Conservation (phyloP, 2,888 invertebrate species). For the Eristalinus aeneus region DNA sequence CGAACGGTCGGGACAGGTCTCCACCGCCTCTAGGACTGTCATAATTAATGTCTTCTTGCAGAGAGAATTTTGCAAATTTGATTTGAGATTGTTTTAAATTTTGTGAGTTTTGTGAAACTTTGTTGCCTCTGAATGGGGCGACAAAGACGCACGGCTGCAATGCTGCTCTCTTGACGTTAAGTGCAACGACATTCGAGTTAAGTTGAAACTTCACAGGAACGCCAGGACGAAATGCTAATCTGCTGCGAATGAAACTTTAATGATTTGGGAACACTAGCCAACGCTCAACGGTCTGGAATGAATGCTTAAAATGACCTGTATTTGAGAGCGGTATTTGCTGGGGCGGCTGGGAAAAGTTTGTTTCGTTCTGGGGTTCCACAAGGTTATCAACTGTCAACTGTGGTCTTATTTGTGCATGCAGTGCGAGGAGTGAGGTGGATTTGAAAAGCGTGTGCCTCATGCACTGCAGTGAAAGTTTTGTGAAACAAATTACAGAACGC, state of each 20-base stretch:
- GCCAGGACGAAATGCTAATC: not conserved
- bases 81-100: slow-evolving; percentile 28
- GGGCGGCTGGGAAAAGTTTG: not conserved
- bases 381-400: not conserved
- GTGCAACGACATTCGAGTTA: not conserved
- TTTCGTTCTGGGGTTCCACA: not conserved
- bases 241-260: not conserved
- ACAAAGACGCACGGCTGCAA: not conserved
- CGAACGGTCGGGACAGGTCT: not conserved
- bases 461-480: no score
- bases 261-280: not conserved
- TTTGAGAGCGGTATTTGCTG: not conserved
- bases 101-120: not conserved
- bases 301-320: not conserved
- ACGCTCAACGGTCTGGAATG: not conserved
- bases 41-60: slow-evolving; percentile 63
- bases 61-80: slow-evolving; percentile 42
- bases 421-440: no score
- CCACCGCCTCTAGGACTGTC: slow-evolving; percentile 34
- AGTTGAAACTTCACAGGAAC: not conserved
- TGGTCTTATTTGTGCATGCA: no score
- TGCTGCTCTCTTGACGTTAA: not conserved
- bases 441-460: no score
- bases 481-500: no score
- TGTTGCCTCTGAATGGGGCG: not conserved